Evolutionary conservation across 2,888 invertebrate genomes (phyloP).

Genomic region (Polydrusus tereticollis): DNA sequence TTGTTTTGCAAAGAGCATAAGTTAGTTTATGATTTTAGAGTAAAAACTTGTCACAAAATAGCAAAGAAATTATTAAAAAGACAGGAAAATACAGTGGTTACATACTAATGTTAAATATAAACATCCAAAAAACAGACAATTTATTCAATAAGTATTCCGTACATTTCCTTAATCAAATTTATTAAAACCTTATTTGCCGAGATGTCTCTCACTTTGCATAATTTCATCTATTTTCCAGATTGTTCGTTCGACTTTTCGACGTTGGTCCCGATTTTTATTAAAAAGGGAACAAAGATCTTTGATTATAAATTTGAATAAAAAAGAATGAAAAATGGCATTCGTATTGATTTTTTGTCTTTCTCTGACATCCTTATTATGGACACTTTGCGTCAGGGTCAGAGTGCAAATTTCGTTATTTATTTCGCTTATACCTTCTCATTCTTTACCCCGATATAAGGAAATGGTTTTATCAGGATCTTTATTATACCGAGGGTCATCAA

Average conservation of each 20-base stretch:
- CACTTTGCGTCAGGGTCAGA: constrained; percentile 5
- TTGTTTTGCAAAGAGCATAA: too few species aligned
- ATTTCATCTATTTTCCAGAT: constrained; percentile 35
- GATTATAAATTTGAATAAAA: constrained; percentile 44
- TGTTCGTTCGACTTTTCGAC: constrained; percentile 36
- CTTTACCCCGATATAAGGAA: neutral
- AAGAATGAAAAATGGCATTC: constrained; percentile 32
- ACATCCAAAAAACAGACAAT: neutral
- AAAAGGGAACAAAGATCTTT: constrained; percentile 44
- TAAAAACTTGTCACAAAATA: neutral
- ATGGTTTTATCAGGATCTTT: neutral
- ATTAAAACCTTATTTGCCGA: constrained; percentile 46
- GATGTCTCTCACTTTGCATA: constrained; percentile 46
- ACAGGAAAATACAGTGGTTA: neutral
- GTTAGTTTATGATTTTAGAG: too few species aligned
- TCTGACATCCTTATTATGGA: constrained; percentile 21
- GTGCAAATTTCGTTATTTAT: constrained; percentile 10
- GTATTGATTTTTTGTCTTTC: constrained; percentile 18
- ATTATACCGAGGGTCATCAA: neutral
- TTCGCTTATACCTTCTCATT: neutral
- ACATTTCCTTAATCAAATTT: constrained; percentile 43
- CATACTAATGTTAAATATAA: neutral
- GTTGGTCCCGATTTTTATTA: constrained; percentile 45
- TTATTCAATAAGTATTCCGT: constrained; percentile 35
- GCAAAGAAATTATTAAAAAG: neutral